Evolutionary conservation across 2,888 invertebrate species (phyloP), one percentile per base, ranked within the genome.

Genomic region (Drosophila meridionalis): DNA sequence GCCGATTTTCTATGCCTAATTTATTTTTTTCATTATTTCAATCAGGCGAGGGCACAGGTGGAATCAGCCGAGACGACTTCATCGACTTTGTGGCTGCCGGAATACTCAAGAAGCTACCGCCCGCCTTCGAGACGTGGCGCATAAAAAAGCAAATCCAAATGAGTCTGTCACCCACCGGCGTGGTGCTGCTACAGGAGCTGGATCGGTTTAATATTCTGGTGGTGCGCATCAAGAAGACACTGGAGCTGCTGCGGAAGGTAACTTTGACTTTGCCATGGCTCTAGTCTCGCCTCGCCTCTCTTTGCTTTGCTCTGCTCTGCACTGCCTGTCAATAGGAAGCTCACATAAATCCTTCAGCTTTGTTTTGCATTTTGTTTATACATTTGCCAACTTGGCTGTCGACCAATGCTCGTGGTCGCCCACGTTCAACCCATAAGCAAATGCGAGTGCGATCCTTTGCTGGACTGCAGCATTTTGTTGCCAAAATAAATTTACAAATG

Each of bases 101-200:
- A 83, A 96, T 98, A 65, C 92, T 98, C 38, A 92, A 92, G 36
- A 97, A 97, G 92, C 94, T 98, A 61, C 98, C 98, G 0, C 92
- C 92, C 12, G 94, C 95, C 76, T 98, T 96, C 92, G 97, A 98
- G 93, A 94, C 98, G 56, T 96, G 96, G 94, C 96, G 96, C 91
- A 95, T 98, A 38, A 95, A 96, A 78, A 96, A 96, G 92, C 95
- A 95, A 90, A 96, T 96, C 91, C 97, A 97, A 87, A 94, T 96
- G 93, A 95, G 95, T 79, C 95, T 98, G 82, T 95, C 96, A 5
- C 98, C 98, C 2, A 96, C 97, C 0, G 95, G 97, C 0, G 96
- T 98, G 20, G 98, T 98, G 1, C 93, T 98, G 58, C 94, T 98
- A 60, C 98, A 98, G 94, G 97, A 98, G 92, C 93, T 98, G 45